Conservation (phyloP, 2,113 vertebrate species). For the Scomber japonicus region DNA sequence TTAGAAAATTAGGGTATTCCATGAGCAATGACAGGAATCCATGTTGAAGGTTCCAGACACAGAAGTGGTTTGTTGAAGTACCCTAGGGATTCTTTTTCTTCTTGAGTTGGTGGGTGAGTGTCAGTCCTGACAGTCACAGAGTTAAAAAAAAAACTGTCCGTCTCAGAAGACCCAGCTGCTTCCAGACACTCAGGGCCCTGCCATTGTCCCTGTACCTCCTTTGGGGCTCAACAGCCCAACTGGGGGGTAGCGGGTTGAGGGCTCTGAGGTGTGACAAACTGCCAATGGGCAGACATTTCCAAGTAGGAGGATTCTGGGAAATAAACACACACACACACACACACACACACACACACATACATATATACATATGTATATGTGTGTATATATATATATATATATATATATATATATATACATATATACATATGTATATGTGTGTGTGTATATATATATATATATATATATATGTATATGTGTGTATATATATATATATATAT, state of each 20-base stretch:
- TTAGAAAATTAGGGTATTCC: neutral
- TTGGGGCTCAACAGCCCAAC: conserved; percentile 22
- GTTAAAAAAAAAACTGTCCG: conserved; percentile 12
- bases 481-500: too few relatives aligned
- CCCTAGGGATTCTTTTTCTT: neutral
- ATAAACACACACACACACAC: neutral
- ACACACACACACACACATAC: too few relatives aligned
- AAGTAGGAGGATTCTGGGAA: neutral
- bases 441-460: too few relatives aligned
- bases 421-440: too few relatives aligned
- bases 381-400: too few relatives aligned
- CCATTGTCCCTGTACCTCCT: conserved; percentile 24
- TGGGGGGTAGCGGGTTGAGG: neutral
- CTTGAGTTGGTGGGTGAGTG: neutral
- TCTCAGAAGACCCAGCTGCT: conserved; percentile 5
- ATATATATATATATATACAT: too few relatives aligned
- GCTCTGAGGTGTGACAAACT: neutral
- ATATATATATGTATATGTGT: too few relatives aligned
- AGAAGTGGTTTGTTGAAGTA: neutral
- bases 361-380: too few relatives aligned
- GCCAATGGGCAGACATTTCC: neutral
- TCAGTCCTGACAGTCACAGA: neutral
- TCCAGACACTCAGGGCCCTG: conserved; percentile 28
- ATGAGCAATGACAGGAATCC: neutral
- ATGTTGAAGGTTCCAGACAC: neutral